Evolutionary conservation across 37 sponge, comb jelly and placozoan genomes (phyloP).

Genomic region (Geodia barretti): DNA sequence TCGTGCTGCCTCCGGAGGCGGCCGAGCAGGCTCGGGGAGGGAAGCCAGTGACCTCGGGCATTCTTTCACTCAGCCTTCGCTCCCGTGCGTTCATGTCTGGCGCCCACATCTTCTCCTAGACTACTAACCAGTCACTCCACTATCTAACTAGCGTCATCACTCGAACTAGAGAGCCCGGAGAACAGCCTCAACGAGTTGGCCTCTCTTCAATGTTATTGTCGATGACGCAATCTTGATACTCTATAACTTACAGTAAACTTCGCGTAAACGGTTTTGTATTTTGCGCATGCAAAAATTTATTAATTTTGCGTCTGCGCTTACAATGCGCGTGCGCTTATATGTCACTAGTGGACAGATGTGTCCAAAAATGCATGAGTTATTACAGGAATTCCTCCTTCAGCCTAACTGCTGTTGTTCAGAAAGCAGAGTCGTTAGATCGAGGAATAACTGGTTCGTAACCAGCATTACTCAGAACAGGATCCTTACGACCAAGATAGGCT

Average conservation of each 20-base stretch:
- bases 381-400: too few relatives aligned
- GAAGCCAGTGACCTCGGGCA: background rate
- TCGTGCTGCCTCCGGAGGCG: background rate
- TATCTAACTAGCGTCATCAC: background rate
- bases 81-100: background rate
- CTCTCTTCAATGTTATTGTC: background rate
- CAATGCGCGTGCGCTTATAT: background rate
- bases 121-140: background rate
- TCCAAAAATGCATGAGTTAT: too few relatives aligned
- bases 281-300: background rate
- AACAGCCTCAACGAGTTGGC: background rate
- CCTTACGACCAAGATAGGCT: too few relatives aligned
- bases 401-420: too few relatives aligned
- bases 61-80: background rate
- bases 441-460: too few relatives aligned
- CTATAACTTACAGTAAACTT: too few relatives aligned
- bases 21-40: conserved; percentile 4
- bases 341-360: too few relatives aligned
- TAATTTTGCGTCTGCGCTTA: background rate
- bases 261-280: too few relatives aligned
- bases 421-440: too few relatives aligned
- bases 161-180: background rate
- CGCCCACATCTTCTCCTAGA: conserved; percentile 1
- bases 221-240: background rate
- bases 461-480: too few relatives aligned